Conservation (phyloP, 2,113 vertebrate species). For the Madoqua kirkii region DNA sequence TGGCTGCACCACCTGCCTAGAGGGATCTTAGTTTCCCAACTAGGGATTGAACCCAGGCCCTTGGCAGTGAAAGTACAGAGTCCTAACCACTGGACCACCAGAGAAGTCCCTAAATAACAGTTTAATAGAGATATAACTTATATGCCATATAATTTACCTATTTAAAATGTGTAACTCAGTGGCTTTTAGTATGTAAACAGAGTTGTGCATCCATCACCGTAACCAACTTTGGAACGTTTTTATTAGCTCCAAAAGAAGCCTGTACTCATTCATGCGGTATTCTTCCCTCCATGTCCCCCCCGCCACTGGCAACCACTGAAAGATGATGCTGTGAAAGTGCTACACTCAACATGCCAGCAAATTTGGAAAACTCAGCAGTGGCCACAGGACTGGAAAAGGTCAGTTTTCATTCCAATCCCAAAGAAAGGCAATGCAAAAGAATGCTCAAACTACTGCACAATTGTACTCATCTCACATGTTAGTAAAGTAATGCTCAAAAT, state of each 20-base stretch:
- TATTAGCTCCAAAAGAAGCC: background rate
- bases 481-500: too few species aligned
- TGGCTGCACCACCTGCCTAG: background rate
- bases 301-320: background rate
- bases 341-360: too few species aligned
- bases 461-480: too few species aligned
- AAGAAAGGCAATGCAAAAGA: too few species aligned
- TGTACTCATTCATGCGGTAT: background rate
- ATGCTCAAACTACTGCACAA: too few species aligned
- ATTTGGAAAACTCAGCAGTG: too few species aligned
- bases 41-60: background rate
- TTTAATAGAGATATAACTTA: background rate
- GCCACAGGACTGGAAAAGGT: too few species aligned
- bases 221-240: background rate
- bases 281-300: background rate
- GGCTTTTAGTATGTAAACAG: background rate
- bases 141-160: background rate
- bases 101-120: background rate
- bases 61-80: background rate
- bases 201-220: background rate
- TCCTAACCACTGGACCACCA: background rate
- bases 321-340: too few species aligned
- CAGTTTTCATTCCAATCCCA: too few species aligned
- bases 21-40: background rate
- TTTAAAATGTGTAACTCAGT: background rate